Percentiles rank a stretch among this genome's conserved stretches.
These are phyloP conservation scores for Thelaira solivaga DNA, from an alignment of 2,888 invertebrate genomes.

Conservation along the genomic window DNA sequence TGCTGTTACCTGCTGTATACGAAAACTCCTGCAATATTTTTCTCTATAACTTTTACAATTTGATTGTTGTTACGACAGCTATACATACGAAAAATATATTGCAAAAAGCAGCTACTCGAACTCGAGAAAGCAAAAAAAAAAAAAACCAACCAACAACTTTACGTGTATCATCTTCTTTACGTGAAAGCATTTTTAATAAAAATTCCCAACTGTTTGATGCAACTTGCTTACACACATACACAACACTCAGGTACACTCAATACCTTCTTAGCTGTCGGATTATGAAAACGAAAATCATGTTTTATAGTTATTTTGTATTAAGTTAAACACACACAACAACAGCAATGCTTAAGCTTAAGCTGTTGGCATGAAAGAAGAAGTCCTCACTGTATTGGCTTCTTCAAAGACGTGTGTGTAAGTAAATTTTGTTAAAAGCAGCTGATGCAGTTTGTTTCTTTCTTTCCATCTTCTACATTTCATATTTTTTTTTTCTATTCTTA, in stretches of 20 bases:
- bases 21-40: conserved; percentile 9
- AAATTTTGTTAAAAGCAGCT: conserved; percentile 51
- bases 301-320: conserved; percentile 39
- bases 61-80: conserved; percentile 32
- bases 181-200: conserved; percentile 77
- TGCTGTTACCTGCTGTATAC: conserved; percentile 8
- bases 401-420: conserved; percentile 33
- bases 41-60: conserved; percentile 39
- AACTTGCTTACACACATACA: conserved; percentile 25
- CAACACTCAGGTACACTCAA: neutral
- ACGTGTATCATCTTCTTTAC: conserved; percentile 66
- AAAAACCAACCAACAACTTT: conserved; percentile 19
- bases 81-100: neutral
- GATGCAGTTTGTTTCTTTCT: conserved; percentile 11
- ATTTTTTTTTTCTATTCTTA: neutral
- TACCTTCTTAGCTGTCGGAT: neutral
- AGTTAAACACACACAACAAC: conserved; percentile 25
- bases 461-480: neutral
- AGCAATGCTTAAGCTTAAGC: conserved; percentile 10
- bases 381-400: too few species aligned
- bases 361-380: conserved; percentile 12
- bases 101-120: conserved; percentile 12
- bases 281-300: conserved; percentile 36
- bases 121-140: too few species aligned
- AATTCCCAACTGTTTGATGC: conserved; percentile 75